A percentile compares a stretch with the other conserved stretches of the same genome.
Evolutionary conservation across 1,140 invertebrate species (phyloP).

Genomic region (Polyergus mexicanus): DNA sequence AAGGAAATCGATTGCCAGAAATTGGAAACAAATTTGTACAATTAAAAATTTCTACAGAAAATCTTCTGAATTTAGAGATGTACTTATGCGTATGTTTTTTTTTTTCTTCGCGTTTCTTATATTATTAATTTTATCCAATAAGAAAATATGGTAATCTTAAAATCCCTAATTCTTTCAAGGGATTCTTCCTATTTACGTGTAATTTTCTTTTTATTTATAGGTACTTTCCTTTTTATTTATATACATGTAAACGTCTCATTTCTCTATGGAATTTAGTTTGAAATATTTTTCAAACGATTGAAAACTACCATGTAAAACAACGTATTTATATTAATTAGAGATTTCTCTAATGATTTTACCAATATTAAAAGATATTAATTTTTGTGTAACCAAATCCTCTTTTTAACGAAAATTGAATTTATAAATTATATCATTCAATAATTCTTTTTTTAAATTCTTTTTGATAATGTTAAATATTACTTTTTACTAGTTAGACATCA

Average conservation of each 20-base stretch:
- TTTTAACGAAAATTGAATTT: background rate
- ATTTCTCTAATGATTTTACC: background rate
- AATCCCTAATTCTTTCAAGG: background rate
- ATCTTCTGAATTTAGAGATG: background rate
- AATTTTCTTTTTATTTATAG: background rate
- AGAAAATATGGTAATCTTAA: background rate
- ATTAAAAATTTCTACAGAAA: background rate
- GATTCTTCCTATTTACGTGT: background rate
- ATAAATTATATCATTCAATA: too few species aligned
- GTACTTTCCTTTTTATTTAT: too few species aligned
- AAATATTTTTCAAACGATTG: background rate
- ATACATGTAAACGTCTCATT: too few species aligned
- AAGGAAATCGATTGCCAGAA: background rate
- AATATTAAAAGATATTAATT: background rate
- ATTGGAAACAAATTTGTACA: background rate
- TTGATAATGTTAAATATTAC: too few species aligned
- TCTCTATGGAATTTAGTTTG: too few species aligned
- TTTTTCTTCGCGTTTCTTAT: too few species aligned
- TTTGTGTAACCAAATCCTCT: background rate
- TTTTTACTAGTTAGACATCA: too few species aligned
- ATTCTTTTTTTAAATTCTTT: too few species aligned
- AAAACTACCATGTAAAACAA: background rate
- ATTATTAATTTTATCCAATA: background rate
- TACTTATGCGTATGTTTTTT: too few species aligned
- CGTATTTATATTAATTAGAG: background rate